Conservation (phyloP, 1,140 invertebrate species). For the Pachyrhynchus sulphureomaculatus region DNA sequence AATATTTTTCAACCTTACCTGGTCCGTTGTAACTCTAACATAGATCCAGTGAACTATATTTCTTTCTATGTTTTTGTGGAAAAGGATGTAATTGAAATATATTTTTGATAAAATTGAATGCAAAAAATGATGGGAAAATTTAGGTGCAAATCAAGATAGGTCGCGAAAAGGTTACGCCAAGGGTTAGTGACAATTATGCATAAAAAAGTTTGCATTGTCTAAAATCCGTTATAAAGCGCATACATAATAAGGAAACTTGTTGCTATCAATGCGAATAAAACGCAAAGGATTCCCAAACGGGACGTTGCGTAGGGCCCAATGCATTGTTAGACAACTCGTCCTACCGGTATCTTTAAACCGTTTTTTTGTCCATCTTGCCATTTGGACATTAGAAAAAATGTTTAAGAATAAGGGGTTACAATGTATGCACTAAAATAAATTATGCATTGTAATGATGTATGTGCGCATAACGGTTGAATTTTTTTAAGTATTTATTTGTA, state of each 20-base stretch:
- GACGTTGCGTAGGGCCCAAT: constrained; percentile 31
- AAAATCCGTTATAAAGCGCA: constrained; percentile 35
- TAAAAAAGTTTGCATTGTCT: constrained; percentile 36
- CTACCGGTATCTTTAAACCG: constrained; percentile 30
- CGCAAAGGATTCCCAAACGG: constrained; percentile 30
- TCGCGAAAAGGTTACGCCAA: constrained; percentile 8
- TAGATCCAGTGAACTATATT: no score
- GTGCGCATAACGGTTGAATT: not conserved
- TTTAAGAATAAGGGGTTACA: constrained; percentile 13
- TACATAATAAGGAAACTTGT: constrained; percentile 29
- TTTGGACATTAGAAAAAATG: constrained; percentile 37
- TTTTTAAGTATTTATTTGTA: not conserved
- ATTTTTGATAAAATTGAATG: no score
- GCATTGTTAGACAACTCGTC: constrained; percentile 32
- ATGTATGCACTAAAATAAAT: constrained; percentile 10
- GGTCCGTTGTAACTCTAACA: no score
- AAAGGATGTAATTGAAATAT: no score
- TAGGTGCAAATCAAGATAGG: constrained; percentile 10
- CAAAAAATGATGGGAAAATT: constrained; percentile 16
- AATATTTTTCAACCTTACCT: no score
- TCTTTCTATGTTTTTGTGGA: no score
- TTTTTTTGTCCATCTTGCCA: constrained; percentile 34
- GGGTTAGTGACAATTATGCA: constrained; percentile 6
- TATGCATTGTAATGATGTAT: not conserved
- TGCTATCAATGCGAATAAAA: constrained; percentile 37